Base-by-base conservation (phyloP, 2,113 vertebrate species). In the Oenanthe melanoleuca region DNA sequence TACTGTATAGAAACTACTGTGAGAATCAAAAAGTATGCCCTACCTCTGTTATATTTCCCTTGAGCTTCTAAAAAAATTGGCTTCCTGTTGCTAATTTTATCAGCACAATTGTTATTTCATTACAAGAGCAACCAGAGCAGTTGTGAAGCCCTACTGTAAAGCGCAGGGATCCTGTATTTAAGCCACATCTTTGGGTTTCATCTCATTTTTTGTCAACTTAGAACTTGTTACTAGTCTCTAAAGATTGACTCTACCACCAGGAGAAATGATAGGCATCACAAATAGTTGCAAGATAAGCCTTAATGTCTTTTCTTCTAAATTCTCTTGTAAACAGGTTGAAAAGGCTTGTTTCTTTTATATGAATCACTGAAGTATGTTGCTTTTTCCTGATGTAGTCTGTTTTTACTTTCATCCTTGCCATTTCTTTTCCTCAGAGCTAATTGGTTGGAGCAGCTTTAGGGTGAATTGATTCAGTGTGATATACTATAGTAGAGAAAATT, bases 1-100 rank as follows among this genome's bases (percentile, higher is more conserved):
- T 94, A 82, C 73, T 80, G 69, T 79, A 89, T 52, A 59, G 88
- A 67, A 92, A 92, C 73, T 92, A 80, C 93, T 95, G 80, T 92
- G 79, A 94, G 85, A 96, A 91, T 91, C 44, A 81, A 24, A 28
- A 91, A 37, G 15, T 66, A 9, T 81, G 59, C 85, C 81, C 93
- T 96, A 91, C 85, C 80, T 93, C 93, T 93, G 1, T 37, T 73
- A 63, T 31, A 78, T n/a, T 91, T 75, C 38, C 77, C 72, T 81
- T 49, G 45, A 92, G 45, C 72, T 88, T 89, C 59, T 59, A 28
- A 60, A 92, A 75, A 15, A 31, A 63, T 33, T 29, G 34, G 23
- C 34, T 94, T 89, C 50, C 63, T 89, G 26, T 69, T 81, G 37
- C 37, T 88, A 55, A 20, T 88, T 86, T 66, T 63, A 64, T 57